Percentiles rank a stretch among this genome's conserved stretches.
Evolutionary conservation across 2,888 invertebrate genomes (phyloP).

Genomic region (Dolichopus griseipennis): DNA sequence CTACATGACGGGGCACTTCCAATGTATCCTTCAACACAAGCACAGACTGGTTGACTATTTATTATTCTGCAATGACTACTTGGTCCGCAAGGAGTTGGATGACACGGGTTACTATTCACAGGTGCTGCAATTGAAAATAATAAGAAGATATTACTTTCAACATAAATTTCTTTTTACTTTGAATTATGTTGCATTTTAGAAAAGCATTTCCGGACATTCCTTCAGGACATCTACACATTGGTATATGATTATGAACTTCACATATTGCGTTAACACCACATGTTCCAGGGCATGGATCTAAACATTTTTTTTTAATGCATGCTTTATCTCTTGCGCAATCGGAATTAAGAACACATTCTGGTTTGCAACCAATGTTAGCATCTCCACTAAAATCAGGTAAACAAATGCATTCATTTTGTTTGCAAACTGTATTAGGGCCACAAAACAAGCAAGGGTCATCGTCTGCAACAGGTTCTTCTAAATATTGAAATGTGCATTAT

Average conservation of each 20-base stretch:
- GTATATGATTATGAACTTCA: conserved; percentile 64
- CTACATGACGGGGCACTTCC: conserved; percentile 71
- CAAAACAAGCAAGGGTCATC: conserved; percentile 59
- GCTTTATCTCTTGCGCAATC: conserved; percentile 62
- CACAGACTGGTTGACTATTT: conserved; percentile 64
- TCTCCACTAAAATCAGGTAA: conserved; percentile 65
- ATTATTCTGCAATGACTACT: conserved; percentile 67
- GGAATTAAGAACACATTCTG: conserved; percentile 64
- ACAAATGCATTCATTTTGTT: conserved; percentile 61
- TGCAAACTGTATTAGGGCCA: conserved; percentile 58
- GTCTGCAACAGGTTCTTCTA: conserved; percentile 38
- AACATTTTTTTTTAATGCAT: conserved; percentile 61
- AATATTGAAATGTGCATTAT: conserved; percentile 13
- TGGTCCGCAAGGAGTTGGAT: conserved; percentile 66
- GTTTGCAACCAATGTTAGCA: conserved; percentile 66
- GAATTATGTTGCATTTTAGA: conserved; percentile 51
- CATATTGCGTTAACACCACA: conserved; percentile 68
- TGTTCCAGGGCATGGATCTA: conserved; percentile 64
- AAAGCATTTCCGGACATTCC: conserved; percentile 63
- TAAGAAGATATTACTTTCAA: background rate
- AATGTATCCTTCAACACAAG: conserved; percentile 59
- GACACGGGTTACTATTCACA: conserved; percentile 52
- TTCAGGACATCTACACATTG: conserved; percentile 61
- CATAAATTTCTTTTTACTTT: conserved; percentile 26
- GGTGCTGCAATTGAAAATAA: conserved; percentile 30